A percentile compares a stretch with the other conserved stretches of the same genome.
phyloP scores from a whole-genome alignment of 2,888 invertebrate genomes.

The Aphidius colemani region DNA sequence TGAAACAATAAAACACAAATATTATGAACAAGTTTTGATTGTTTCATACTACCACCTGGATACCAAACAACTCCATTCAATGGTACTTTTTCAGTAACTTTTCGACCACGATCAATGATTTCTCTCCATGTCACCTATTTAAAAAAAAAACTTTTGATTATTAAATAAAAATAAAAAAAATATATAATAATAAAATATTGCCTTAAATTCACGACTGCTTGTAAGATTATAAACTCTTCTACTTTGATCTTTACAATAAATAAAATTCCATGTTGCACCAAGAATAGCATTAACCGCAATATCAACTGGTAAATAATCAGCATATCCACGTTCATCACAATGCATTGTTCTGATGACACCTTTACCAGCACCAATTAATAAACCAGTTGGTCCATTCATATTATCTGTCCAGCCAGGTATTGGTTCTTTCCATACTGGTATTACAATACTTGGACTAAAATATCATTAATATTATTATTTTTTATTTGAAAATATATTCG shows the following conservation, averaged over 20 bases:
- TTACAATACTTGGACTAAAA: conserved; percentile 66
- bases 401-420: conserved; percentile 92
- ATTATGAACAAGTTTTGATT: conserved; percentile 75
- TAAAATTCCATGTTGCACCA: conserved; percentile 70
- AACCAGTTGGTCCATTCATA: conserved; percentile 88
- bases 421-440: conserved; percentile 85
- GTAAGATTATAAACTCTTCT: conserved; percentile 74
- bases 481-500: not conserved
- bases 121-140: conserved; percentile 76
- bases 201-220: conserved; percentile 78
- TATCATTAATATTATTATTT: not conserved
- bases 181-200: conserved; percentile 44
- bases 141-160: conserved; percentile 21
- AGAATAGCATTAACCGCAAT: conserved; percentile 79
- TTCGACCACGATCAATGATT: conserved; percentile 80
- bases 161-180: not conserved
- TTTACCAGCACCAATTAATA: conserved; percentile 81
- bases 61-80: conserved; percentile 87
- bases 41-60: conserved; percentile 88
- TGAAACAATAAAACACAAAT: conserved; percentile 87
- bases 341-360: conserved; percentile 90
- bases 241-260: conserved; percentile 62
- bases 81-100: conserved; percentile 79
- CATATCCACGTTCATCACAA: conserved; percentile 77
- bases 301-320: conserved; percentile 81